Base-by-base conservation (phyloP, 1,140 invertebrate species). In the Musca vetustissima region DNA sequence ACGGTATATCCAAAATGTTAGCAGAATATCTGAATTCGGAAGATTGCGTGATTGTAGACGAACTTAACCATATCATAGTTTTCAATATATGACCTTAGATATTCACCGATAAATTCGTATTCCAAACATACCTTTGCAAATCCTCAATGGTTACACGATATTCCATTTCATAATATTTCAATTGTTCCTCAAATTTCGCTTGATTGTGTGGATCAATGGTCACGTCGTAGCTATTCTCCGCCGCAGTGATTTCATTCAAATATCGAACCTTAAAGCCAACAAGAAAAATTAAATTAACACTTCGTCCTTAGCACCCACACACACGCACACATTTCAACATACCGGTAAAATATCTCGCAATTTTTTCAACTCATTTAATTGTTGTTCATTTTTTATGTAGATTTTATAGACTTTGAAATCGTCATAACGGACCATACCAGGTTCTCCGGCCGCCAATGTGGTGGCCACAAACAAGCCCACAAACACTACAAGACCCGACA, bases 361-460 rank as follows among this genome's bases (percentile, higher is more conserved):
- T 66, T 77, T 75, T 57, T 72, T 73, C 1, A 80, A 70, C 53
- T 75, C 71, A 48, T 69, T 68, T 70, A 80, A 61, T 36, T 81
- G 78, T 11, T 67, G 59, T 11, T 68, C 66, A 43, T 74, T 72
- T 19, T 74, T 69, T 11, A 81, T 67, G 66, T 52, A 57, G 7
- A 79, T 66, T 50, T 64, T 69, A 66, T 77, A 81, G 15, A 81
- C 65, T 68, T 70, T 74, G 48, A 80, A 81, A 36, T 74, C 72
- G 55, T 81, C 78, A 24, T 76, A 80, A 13, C 78, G 73, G 7
- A 14, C 57, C 14, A 55, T 14, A 55, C 21, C 28, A 1, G 28
- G 15, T 21, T n/a, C 28, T 4, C 15, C n/a, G 13, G 28, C 22
- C 1, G 57, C 28, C 28, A 32, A 1, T 6, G 17, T 49, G 17